Conservation (phyloP, 1,140 invertebrate genomes). For the Lutraria rhynchaena region DNA sequence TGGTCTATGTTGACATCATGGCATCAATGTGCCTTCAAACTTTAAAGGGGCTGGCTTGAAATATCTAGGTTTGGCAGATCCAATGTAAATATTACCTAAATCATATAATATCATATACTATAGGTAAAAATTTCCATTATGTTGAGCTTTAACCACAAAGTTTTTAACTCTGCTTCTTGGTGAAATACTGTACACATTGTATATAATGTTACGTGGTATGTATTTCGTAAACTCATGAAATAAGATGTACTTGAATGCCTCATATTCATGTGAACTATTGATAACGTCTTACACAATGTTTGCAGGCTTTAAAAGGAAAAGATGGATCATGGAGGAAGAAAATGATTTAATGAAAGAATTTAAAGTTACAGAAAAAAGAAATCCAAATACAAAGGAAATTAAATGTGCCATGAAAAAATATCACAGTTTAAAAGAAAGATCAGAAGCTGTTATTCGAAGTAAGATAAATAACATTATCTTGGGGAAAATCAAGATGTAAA, state of each 20-base stretch:
- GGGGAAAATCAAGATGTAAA: slow-evolving; percentile 9
- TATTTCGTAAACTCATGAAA: background rate
- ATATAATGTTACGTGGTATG: too few species aligned
- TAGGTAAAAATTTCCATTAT: too few species aligned
- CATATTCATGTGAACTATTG: background rate
- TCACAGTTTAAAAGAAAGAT: slow-evolving; percentile 21
- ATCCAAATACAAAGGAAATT: slow-evolving; percentile 1
- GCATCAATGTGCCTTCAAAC: too few species aligned
- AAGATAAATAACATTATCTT: slow-evolving; percentile 1
- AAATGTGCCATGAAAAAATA: slow-evolving; percentile 4
- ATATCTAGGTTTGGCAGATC: too few species aligned
- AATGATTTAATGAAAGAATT: slow-evolving; percentile 12
- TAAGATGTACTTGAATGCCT: slow-evolving; percentile 7
- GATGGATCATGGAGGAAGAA: slow-evolving; percentile 10
- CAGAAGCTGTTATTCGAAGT: slow-evolving; percentile 25
- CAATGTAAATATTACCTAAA: too few species aligned
- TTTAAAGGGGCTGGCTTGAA: too few species aligned
- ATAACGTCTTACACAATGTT: background rate
- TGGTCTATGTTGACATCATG: too few species aligned
- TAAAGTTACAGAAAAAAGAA: slow-evolving; percentile 14
- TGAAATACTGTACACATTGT: background rate
- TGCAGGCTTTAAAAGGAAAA: slow-evolving; percentile 13
- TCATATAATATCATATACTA: too few species aligned
- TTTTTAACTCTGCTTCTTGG: background rate
- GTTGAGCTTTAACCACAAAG: background rate